These are phyloP conservation scores for Cynoglossus semilaevis DNA, from an alignment of 2,113 vertebrate genomes.

Conservation along the genomic window DNA sequence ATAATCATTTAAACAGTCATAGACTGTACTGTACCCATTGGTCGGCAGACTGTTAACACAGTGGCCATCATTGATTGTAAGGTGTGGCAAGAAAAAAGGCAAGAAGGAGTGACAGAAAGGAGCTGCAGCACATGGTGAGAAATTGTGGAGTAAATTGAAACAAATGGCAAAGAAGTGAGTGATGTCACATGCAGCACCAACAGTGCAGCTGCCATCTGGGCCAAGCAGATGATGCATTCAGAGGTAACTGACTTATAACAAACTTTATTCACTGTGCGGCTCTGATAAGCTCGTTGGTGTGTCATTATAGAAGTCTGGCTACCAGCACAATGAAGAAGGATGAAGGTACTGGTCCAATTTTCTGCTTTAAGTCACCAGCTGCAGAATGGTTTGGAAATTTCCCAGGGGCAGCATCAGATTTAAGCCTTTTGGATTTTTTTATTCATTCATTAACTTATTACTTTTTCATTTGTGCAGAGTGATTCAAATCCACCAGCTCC, in stretches of 20 bases:
- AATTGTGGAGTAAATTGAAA: constrained; percentile 16
- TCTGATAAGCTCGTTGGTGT: constrained; percentile 15
- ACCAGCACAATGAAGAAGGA: constrained; percentile 18
- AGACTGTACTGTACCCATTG: too few species aligned
- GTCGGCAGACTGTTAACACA: too few species aligned
- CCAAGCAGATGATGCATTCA: constrained; percentile 16
- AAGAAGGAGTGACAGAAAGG: too few species aligned
- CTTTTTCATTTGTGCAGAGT: constrained; percentile 2
- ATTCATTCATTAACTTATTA: constrained; percentile 14
- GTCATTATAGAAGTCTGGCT: constrained; percentile 26
- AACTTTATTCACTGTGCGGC: constrained; percentile 17
- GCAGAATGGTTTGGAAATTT: constrained; percentile 29
- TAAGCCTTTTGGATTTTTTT: constrained; percentile 22
- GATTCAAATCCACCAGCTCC: constrained; percentile 23
- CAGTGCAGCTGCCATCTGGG: constrained; percentile 15
- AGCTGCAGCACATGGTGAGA: neutral
- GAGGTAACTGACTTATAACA: constrained; percentile 16
- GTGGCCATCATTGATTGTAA: too few species aligned
- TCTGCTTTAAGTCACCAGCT: constrained; percentile 39
- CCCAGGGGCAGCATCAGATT: constrained; percentile 26
- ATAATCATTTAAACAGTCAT: too few species aligned
- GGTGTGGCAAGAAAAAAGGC: too few species aligned
- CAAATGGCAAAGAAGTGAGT: constrained; percentile 7
- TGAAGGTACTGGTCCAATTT: constrained; percentile 20
- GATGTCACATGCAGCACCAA: constrained; percentile 16